phyloP scores from a whole-genome alignment of 1,140 invertebrate genomes.

The Eumeta japonica region DNA sequence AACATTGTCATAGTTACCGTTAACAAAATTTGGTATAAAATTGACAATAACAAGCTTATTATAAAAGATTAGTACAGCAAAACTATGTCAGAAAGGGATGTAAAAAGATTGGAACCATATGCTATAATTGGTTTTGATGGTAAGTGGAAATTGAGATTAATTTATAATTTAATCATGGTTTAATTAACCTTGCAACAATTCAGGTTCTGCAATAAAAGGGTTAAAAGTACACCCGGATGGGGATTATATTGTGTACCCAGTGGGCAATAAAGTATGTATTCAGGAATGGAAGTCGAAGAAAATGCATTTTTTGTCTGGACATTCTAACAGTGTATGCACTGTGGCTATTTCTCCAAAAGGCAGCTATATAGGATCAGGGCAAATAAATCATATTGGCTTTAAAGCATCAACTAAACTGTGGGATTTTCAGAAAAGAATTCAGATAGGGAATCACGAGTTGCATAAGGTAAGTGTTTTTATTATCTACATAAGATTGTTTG shows the following conservation, averaged over 20 bases:
- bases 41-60: too few species aligned
- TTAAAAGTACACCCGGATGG: constrained; percentile 77
- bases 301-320: constrained; percentile 78
- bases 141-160: constrained; percentile 27
- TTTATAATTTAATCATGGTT: background rate
- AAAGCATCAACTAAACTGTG: constrained; percentile 85
- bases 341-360: constrained; percentile 77
- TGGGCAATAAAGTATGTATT: constrained; percentile 82
- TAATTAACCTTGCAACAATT: constrained; percentile 3
- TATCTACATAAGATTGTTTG: background rate
- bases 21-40: too few species aligned
- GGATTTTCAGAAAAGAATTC: constrained; percentile 69
- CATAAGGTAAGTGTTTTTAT: constrained; percentile 69
- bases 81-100: too few species aligned
- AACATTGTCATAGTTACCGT: too few species aligned
- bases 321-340: constrained; percentile 80
- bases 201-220: constrained; percentile 69
- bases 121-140: constrained; percentile 76
- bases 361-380: constrained; percentile 81
- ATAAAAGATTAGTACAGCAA: too few species aligned
- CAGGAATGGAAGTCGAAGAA: constrained; percentile 70
- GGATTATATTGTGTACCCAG: constrained; percentile 75
- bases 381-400: constrained; percentile 87
- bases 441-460: constrained; percentile 69
- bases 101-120: constrained; percentile 60